Conservation (phyloP, 92 coral and sea anemone genomes). For the Anthopleura xanthogrammica region DNA sequence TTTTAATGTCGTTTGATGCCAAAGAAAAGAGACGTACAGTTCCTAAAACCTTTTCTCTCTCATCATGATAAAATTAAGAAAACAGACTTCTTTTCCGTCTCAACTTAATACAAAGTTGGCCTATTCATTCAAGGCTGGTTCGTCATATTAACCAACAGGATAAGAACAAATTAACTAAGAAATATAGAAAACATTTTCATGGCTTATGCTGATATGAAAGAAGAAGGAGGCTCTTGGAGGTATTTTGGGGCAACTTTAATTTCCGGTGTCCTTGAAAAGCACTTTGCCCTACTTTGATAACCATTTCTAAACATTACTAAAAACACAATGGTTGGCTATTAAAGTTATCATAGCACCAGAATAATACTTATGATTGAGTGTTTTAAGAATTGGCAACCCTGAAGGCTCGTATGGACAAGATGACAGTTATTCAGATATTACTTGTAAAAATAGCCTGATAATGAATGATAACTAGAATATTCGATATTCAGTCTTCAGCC, state of each 20-base stretch:
- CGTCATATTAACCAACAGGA: no score
- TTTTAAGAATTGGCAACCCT: neutral
- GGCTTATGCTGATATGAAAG: no score
- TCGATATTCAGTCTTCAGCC: neutral
- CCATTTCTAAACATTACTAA: neutral
- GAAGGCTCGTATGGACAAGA: neutral
- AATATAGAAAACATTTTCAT: no score
- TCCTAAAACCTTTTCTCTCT: neutral
- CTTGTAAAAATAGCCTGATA: neutral
- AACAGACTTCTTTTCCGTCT: neutral
- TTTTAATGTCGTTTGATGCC: neutral
- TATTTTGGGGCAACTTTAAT: neutral
- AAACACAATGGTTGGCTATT: neutral
- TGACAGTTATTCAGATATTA: neutral
- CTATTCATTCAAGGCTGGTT: no score
- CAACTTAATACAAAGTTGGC: no score
- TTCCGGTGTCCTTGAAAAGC: constrained; percentile 9
- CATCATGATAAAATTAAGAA: neutral
- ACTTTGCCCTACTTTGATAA: neutral
- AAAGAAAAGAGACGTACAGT: no score
- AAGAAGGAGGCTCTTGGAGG: neutral
- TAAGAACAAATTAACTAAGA: no score
- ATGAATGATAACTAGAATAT: neutral
- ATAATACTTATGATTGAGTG: neutral
- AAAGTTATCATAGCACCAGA: neutral